Conservation (phyloP, 2,888 invertebrate species). For the Acanthococcus lagerstroemiae region DNA sequence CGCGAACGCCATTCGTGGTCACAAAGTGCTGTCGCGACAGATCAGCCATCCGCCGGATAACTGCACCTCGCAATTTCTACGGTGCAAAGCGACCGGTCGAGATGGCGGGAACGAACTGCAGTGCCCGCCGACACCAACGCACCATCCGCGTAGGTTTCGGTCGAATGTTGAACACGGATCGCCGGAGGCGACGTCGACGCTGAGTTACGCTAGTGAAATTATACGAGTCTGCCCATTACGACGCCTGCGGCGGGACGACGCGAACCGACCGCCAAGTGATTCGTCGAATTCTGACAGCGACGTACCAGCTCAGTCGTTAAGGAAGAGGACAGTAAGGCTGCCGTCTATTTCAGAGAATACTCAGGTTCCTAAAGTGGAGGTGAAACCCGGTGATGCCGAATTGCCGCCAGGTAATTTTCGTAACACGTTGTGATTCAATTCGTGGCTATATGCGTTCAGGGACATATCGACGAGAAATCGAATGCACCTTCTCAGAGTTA, state of each 20-base stretch:
- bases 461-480: no score
- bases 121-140: conserved; percentile 35
- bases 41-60: conserved; percentile 40
- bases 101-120: conserved; percentile 31
- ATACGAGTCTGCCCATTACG: no score
- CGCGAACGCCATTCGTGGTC: conserved; percentile 47
- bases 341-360: conserved; percentile 73
- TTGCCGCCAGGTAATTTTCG: conserved; percentile 65
- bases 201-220: not conserved
- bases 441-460: no score
- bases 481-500: no score
- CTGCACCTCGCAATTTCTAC: conserved; percentile 40
- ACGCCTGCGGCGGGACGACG: not conserved
- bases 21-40: conserved; percentile 59
- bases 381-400: conserved; percentile 56
- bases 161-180: conserved; percentile 39
- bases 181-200: conserved; percentile 40
- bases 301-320: conserved; percentile 1
- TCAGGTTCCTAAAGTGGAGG: conserved; percentile 49
- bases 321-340: conserved; percentile 59
- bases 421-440: no score
- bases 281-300: conserved; percentile 12
- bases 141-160: conserved; percentile 5
- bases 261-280: not conserved
- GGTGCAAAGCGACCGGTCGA: conserved; percentile 39